Evolutionary conservation across 2,888 invertebrate genomes (phyloP).

Genomic region (Acrobasis consociella): DNA sequence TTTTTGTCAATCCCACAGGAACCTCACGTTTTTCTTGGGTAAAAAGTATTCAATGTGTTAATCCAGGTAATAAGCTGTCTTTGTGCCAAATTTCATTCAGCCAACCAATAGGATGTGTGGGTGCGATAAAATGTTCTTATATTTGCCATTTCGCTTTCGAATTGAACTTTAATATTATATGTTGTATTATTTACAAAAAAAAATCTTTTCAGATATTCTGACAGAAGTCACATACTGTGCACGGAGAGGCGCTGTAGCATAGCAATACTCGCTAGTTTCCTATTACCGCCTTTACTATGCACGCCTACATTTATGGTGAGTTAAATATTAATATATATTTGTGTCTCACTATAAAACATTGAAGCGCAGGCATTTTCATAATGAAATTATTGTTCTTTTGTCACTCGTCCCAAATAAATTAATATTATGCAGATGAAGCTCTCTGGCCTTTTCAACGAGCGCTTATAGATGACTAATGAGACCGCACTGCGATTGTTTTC

Average conservation of each 20-base stretch:
- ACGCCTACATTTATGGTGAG: slow-evolving; percentile 90
- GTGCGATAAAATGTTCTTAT: too few relatives aligned
- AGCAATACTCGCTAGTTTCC: slow-evolving; percentile 89
- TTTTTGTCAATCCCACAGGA: too few relatives aligned
- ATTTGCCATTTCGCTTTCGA: too few relatives aligned
- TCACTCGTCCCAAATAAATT: slow-evolving; percentile 11
- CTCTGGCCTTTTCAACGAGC: slow-evolving; percentile 6
- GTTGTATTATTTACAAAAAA: background rate
- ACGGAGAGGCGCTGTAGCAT: slow-evolving; percentile 89
- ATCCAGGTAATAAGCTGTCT: too few relatives aligned
- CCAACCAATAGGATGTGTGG: too few relatives aligned
- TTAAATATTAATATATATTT: slow-evolving; percentile 21
- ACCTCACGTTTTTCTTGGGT: too few relatives aligned
- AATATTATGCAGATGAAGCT: slow-evolving; percentile 14
- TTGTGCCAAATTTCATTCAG: too few relatives aligned
- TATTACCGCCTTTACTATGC: slow-evolving; percentile 90
- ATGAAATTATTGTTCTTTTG: slow-evolving; percentile 23
- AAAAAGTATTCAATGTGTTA: too few relatives aligned
- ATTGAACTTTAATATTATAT: too few relatives aligned
- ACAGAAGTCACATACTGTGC: slow-evolving; percentile 88
- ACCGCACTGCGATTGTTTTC: slow-evolving; percentile 27
- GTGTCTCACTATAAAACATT: slow-evolving; percentile 3
- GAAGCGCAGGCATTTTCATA: background rate
- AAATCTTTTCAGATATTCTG: slow-evolving; percentile 86
- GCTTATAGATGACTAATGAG: slow-evolving; percentile 14